Base-by-base conservation (phyloP, 1,140 invertebrate genomes). In the Nilaparvata lugens region DNA sequence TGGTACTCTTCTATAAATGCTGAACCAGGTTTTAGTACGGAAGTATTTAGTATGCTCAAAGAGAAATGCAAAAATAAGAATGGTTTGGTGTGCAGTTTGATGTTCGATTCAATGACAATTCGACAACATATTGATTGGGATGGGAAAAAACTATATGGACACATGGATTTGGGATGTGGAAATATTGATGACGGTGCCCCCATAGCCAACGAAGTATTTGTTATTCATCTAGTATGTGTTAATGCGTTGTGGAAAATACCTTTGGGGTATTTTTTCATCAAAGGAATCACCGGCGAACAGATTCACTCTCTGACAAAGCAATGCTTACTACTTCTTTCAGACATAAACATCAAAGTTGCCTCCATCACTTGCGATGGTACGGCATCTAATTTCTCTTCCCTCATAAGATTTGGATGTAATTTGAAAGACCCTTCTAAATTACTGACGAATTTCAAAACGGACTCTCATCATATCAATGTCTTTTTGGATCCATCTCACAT, bases 181-280 rank as follows among this genome's bases (percentile, higher is more conserved):
- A 16, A 45, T 48, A 58, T 19, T 14, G 51, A 64, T 35, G 65
- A 64, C 59, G 69, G 71, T 65, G 21, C 61, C 28, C 62, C 64
- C 24, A 21, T 66, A 61, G 73, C 71, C 21, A 70, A 65, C 59
- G 63, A 69, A 64, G 70, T 67, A n/a, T 60, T 73, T 42, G 69
- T 72, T 42, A 71, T 71, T 56, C 64, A 72, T 66, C 52, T 70
- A 19, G 64, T 68, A 31, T 53, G 57, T 21, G 40, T 73, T 2
- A 73, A 74, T 59, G 62, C 55, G 11, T 18, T 38, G 11, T 73
- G 69, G 64, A 73, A 72, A 61, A 60, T 73, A 56, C 70, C 72
- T 25, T 25, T 73, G 24, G 71, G 65, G 14, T 72, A 74, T 66
- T 72, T 71, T 52, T 69, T 70, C 66, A 40, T 42, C 19, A 65